A percentile compares a stretch with the other conserved stretches of the same genome.
phyloP scores from a whole-genome alignment of 2,797 vertebrate species.

The Gymnodraco acuticeps region DNA sequence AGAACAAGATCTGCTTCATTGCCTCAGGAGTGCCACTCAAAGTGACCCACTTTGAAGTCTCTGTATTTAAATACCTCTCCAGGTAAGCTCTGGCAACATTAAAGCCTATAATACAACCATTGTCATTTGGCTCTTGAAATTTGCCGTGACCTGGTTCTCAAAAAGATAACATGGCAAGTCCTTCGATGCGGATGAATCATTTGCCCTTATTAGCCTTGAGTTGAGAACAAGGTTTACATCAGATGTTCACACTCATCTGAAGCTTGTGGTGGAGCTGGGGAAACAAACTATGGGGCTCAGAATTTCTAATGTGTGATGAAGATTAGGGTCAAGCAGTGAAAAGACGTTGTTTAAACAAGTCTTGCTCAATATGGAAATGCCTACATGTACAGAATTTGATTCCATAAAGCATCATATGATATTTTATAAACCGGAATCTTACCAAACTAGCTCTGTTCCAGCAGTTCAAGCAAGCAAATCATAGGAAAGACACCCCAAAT shows the following conservation, averaged over 20 bases:
- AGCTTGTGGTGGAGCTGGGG: not conserved
- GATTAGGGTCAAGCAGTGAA: conserved; percentile 9
- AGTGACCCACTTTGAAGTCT: conserved; percentile 9
- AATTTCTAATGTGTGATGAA: not conserved
- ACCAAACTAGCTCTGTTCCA: not conserved
- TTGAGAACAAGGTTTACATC: not conserved
- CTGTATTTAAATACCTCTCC: conserved; percentile 33
- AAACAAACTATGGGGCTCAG: not conserved
- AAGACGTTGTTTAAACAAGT: not conserved
- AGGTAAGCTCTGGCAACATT: conserved; percentile 18
- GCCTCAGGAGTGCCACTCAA: conserved; percentile 10
- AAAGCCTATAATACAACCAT: conserved; percentile 10
- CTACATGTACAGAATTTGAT: not conserved
- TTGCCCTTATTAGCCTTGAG: conserved; percentile 4
- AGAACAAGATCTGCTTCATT: conserved; percentile 7
- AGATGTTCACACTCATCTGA: not conserved
- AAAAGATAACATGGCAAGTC: conserved; percentile 38
- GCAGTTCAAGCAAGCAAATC: not conserved
- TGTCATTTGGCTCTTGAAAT: conserved; percentile 34
- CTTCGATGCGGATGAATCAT: conserved; percentile 14
- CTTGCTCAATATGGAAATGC: not conserved
- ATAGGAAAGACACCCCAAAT: not conserved
- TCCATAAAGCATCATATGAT: not conserved
- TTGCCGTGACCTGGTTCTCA: conserved; percentile 23
- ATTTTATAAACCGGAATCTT: not conserved